Conservation (phyloP, 2,888 invertebrate species). For the Phortica magna region DNA sequence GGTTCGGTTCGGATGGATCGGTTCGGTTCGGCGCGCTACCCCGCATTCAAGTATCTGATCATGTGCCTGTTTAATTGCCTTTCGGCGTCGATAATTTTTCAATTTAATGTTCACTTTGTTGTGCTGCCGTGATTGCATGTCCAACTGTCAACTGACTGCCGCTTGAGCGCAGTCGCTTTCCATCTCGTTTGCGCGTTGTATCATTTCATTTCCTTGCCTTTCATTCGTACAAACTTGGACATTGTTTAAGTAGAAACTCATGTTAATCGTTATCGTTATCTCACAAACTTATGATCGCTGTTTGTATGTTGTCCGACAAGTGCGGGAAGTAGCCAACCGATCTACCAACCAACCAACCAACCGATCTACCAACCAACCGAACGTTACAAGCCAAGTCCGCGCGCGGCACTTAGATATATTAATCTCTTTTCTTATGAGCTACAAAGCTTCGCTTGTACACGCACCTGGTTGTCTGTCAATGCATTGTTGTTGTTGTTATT, state of each 20-base stretch:
- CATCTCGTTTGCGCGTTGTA: background rate
- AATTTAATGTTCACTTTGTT: constrained; percentile 24
- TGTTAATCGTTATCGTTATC: constrained; percentile 70
- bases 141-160: background rate
- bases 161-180: background rate
- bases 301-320: constrained; percentile 56
- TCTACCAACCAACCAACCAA: background rate
- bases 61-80: constrained; percentile 14
- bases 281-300: constrained; percentile 71
- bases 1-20: too few relatives aligned
- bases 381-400: too few relatives aligned
- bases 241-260: constrained; percentile 72
- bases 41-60: background rate
- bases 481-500: constrained; percentile 15
- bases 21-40: too few relatives aligned
- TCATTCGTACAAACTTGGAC: constrained; percentile 35
- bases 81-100: constrained; percentile 17
- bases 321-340: constrained; percentile 13
- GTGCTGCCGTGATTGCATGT: constrained; percentile 20
- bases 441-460: background rate
- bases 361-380: too few relatives aligned
- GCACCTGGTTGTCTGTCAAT: background rate
- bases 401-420: too few relatives aligned
- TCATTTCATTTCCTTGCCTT: background rate
- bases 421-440: constrained; percentile 14